Percentiles rank a stretch among this genome's conserved stretches.
phyloP scores from a whole-genome alignment of 2,797 vertebrate species.

The Pseudochirops corinnae region DNA sequence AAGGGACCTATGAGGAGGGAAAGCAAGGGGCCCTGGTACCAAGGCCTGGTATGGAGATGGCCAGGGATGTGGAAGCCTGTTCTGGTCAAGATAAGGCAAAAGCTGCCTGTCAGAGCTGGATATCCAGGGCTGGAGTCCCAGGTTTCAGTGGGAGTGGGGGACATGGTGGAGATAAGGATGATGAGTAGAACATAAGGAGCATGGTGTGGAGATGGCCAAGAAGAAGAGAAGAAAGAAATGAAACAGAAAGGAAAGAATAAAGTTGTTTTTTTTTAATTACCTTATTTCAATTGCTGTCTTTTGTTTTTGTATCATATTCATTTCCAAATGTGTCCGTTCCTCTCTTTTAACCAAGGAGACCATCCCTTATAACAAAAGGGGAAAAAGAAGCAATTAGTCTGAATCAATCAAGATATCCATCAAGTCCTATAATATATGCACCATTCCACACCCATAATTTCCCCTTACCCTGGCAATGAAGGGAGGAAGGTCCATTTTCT shows the following conservation, averaged over 20 bases:
- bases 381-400: background rate
- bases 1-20: background rate
- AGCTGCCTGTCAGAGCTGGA: background rate
- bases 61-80: background rate
- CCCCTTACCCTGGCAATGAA: background rate
- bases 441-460: background rate
- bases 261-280: background rate
- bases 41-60: background rate
- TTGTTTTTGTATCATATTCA: background rate
- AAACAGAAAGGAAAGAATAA: background rate
- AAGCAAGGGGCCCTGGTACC: background rate
- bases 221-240: background rate
- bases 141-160: background rate
- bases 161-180: background rate
- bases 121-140: background rate
- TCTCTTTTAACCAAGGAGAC: background rate
- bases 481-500: background rate
- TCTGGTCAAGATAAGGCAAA: background rate
- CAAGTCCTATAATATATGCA: background rate
- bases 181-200: background rate
- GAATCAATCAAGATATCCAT: background rate
- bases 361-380: background rate
- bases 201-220: background rate
- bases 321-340: background rate
- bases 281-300: background rate